These are phyloP conservation scores for Acanthosepion pharaonis DNA, from an alignment of 2,888 invertebrate genomes.

Conservation along the genomic window DNA sequence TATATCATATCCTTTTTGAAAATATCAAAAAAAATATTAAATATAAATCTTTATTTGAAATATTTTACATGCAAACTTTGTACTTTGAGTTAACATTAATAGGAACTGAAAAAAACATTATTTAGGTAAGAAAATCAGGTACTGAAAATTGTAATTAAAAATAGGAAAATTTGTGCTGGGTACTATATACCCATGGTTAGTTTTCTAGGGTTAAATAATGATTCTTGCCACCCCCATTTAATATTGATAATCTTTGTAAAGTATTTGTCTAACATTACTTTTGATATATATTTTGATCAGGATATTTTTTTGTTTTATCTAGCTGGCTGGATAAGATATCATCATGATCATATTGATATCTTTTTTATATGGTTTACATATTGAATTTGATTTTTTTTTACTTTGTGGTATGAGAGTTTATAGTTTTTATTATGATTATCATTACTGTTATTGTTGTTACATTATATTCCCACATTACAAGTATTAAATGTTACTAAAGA, in stretches of 20 bases:
- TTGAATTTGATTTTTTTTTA: neutral
- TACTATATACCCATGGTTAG: no score
- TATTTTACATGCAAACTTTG: no score
- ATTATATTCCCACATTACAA: neutral
- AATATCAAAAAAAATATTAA: no score
- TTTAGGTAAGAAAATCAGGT: no score
- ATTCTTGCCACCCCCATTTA: neutral
- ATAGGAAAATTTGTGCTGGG: no score
- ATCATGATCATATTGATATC: neutral
- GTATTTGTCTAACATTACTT: neutral
- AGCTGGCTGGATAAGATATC: neutral
- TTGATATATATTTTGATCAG: neutral
- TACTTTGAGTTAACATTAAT: no score
- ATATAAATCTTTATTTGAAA: no score
- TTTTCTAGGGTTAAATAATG: neutral
- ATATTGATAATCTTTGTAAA: neutral
- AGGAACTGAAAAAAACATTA: no score
- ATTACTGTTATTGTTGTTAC: neutral
- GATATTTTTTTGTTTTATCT: neutral
- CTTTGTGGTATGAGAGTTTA: neutral
- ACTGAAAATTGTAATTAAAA: no score
- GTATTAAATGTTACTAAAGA: neutral
- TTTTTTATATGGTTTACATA: neutral
- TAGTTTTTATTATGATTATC: neutral
- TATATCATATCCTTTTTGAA: no score